These are phyloP conservation scores for Tetheella fluctuosa DNA, from an alignment of 2,888 invertebrate genomes.

Conservation along the genomic window DNA sequence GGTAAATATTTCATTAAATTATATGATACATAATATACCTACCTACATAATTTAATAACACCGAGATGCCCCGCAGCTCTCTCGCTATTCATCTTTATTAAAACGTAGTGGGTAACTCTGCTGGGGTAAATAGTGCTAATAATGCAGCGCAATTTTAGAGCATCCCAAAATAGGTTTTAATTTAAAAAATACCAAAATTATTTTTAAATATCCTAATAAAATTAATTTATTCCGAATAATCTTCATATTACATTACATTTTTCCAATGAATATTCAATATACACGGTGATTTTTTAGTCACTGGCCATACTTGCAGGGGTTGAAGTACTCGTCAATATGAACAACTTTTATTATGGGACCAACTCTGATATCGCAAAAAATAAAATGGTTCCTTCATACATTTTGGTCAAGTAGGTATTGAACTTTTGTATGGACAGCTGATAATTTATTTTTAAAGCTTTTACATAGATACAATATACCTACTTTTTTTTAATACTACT, in stretches of 20 bases:
- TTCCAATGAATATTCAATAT: too few relatives aligned
- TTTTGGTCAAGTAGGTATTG: too few relatives aligned
- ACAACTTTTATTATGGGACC: too few relatives aligned
- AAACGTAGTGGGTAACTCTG: neutral
- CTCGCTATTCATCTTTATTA: constrained; percentile 2
- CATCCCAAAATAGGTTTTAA: neutral
- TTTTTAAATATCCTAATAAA: neutral
- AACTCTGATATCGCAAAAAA: too few relatives aligned
- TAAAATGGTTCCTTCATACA: too few relatives aligned
- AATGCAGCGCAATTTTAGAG: neutral
- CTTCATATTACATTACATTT: neutral
- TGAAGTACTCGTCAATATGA: too few relatives aligned
- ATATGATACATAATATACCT: neutral
- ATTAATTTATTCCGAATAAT: neutral
- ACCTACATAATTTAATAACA: neutral
- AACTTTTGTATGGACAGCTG: too few relatives aligned
- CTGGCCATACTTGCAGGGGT: too few relatives aligned
- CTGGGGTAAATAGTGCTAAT: neutral
- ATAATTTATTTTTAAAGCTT: too few relatives aligned
- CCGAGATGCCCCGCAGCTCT: neutral
- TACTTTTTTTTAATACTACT: too few relatives aligned
- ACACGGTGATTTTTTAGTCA: too few relatives aligned
- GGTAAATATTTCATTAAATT: neutral
- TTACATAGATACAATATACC: too few relatives aligned
- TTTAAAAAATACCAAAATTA: neutral